phyloP scores from a whole-genome alignment of 2,888 invertebrate genomes.

The Erynnis tages region DNA sequence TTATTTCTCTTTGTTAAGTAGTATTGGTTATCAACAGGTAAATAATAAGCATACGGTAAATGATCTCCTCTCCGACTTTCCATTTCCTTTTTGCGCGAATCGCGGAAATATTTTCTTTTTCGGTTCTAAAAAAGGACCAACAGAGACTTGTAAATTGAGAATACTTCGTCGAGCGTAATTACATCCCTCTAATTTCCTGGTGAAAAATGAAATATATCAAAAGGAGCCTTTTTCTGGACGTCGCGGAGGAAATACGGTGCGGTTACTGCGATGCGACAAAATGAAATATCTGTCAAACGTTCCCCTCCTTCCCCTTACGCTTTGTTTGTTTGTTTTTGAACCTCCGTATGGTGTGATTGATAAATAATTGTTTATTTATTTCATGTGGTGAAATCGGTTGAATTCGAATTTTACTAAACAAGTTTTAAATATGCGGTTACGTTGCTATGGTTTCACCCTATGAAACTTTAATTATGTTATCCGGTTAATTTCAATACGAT shows the following conservation, averaged over 20 bases:
- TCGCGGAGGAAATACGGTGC: neutral
- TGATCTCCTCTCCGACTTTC: neutral
- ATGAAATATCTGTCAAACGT: slow-evolving; percentile 8
- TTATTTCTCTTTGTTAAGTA: too few relatives aligned
- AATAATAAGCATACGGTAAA: neutral
- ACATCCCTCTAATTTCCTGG: slow-evolving; percentile 18
- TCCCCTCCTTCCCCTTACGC: too few relatives aligned
- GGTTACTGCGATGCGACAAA: slow-evolving; percentile 1
- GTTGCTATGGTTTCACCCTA: too few relatives aligned
- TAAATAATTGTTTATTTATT: too few relatives aligned
- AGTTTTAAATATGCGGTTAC: too few relatives aligned
- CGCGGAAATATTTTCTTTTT: slow-evolving; percentile 4
- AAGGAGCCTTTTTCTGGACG: slow-evolving; percentile 8
- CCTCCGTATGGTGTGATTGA: too few relatives aligned
- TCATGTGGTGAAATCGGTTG: too few relatives aligned
- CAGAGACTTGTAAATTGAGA: slow-evolving; percentile 17
- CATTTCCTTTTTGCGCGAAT: neutral
- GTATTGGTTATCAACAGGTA: too few relatives aligned
- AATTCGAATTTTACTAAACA: too few relatives aligned
- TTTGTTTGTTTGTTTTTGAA: neutral
- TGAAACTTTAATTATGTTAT: too few relatives aligned
- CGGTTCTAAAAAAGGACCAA: slow-evolving; percentile 11
- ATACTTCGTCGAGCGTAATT: slow-evolving; percentile 19
- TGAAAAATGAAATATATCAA: slow-evolving; percentile 17
- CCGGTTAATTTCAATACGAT: too few relatives aligned